Percentiles rank a stretch among this genome's conserved stretches.
These are phyloP conservation scores for Drosophila infuscata DNA, from an alignment of 2,888 invertebrate species.

Conservation along the genomic window DNA sequence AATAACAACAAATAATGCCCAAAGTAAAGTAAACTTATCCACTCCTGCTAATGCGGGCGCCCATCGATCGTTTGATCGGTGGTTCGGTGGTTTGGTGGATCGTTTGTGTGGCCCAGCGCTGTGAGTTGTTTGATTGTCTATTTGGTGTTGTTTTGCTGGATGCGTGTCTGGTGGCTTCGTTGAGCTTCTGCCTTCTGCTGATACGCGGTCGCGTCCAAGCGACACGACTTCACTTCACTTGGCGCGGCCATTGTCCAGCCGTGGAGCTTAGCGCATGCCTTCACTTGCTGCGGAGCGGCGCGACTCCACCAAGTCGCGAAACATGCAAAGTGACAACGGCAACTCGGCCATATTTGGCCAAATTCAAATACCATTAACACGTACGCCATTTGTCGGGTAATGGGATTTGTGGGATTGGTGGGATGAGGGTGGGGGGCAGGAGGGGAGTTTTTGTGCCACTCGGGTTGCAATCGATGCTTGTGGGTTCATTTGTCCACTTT, in stretches of 20 bases:
- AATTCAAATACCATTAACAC: constrained; percentile 85
- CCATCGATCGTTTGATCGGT: constrained; percentile 49
- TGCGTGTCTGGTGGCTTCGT: constrained; percentile 57
- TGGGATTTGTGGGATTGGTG: constrained; percentile 6
- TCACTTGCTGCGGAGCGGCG: constrained; percentile 58
- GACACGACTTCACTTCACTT: constrained; percentile 62
- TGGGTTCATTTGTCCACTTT: constrained; percentile 64
- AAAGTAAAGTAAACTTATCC: constrained; percentile 13
- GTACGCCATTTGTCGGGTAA: constrained; percentile 77
- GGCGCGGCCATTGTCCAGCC: constrained; percentile 49
- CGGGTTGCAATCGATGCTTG: constrained; percentile 36
- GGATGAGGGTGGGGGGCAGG: not conserved
- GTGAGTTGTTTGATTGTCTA: constrained; percentile 19
- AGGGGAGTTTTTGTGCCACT: not conserved
- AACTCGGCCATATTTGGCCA: constrained; percentile 83
- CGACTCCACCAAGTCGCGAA: constrained; percentile 44
- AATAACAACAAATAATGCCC: constrained; percentile 22
- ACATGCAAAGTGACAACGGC: constrained; percentile 80
- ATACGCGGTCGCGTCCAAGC: constrained; percentile 50
- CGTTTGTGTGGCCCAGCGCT: constrained; percentile 46
- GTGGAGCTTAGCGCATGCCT: constrained; percentile 51
- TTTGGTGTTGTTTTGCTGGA: constrained; percentile 21
- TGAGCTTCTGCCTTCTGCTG: constrained; percentile 55
- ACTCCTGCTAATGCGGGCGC: constrained; percentile 62
- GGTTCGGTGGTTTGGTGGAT: constrained; percentile 21